Evolutionary conservation across 2,888 invertebrate genomes (phyloP).

Genomic region (Yponomeuta cagnagella): DNA sequence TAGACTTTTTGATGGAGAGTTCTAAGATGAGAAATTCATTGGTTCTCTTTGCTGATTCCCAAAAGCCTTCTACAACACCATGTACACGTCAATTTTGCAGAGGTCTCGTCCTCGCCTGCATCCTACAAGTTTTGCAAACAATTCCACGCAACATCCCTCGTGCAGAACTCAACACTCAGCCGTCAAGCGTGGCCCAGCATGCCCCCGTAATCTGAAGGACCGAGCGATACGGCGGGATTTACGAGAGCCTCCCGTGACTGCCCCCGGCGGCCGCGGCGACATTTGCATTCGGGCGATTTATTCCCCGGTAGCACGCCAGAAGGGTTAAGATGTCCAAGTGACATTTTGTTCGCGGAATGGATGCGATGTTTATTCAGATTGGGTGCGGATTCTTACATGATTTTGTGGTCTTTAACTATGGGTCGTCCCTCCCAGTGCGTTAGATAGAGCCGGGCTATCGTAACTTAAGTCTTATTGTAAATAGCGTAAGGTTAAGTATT

Average conservation of each 20-base stretch:
- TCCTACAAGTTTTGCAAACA: too few species aligned
- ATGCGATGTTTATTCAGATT: not conserved
- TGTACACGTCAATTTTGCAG: too few species aligned
- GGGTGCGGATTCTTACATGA: not conserved
- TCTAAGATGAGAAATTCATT: too few species aligned
- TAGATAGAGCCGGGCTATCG: too few species aligned
- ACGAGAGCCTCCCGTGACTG: slow-evolving; percentile 9
- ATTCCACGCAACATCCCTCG: not conserved
- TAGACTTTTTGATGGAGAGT: too few species aligned
- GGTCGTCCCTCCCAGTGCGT: too few species aligned
- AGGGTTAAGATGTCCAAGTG: slow-evolving; percentile 7
- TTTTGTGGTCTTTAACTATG: not conserved
- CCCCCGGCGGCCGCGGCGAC: slow-evolving; percentile 6
- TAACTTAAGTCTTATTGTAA: too few species aligned
- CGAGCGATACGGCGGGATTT: slow-evolving; percentile 10
- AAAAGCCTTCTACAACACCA: too few species aligned
- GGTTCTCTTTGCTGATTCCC: too few species aligned
- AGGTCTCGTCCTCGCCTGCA: too few species aligned
- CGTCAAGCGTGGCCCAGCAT: not conserved
- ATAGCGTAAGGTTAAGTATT: too few species aligned
- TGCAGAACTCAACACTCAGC: not conserved
- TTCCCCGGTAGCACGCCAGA: slow-evolving; percentile 7
- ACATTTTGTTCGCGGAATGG: not conserved
- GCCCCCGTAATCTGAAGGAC: not conserved
- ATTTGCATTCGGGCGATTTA: slow-evolving; percentile 12